Percentiles rank a stretch among this genome's conserved stretches.
phyloP scores from a whole-genome alignment of 2,113 vertebrate species.

The Strigops habroptila region DNA sequence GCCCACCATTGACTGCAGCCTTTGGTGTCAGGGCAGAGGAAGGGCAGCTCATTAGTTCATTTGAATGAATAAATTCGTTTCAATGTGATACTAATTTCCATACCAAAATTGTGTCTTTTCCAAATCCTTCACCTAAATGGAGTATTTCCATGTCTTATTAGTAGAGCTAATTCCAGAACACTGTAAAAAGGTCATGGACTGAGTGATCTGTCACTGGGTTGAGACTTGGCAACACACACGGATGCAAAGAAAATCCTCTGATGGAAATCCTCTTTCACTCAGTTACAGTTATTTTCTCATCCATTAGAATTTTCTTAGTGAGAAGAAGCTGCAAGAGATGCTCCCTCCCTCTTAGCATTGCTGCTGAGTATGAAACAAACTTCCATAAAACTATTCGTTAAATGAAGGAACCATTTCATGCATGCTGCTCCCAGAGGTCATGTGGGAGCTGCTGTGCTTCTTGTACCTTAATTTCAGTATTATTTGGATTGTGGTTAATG shows the following conservation, averaged over 20 bases:
- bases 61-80: background rate
- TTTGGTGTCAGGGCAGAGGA: background rate
- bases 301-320: background rate
- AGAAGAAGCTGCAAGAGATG: background rate
- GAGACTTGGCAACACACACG: background rate
- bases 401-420: background rate
- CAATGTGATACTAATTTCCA: background rate
- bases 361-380: background rate
- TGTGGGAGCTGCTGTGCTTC: background rate
- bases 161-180: background rate
- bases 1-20: background rate
- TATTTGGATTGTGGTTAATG: background rate
- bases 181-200: background rate
- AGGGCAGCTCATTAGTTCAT: background rate
- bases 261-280: background rate
- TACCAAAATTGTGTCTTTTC: background rate
- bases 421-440: background rate
- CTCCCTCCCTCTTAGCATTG: background rate
- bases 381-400: background rate
- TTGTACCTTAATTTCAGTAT: background rate
- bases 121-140: background rate
- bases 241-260: background rate
- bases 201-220: background rate
- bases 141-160: background rate
- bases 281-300: background rate